Evolutionary conservation across 1,140 invertebrate species (phyloP).

Genomic region (Drosophila tsacasi): DNA sequence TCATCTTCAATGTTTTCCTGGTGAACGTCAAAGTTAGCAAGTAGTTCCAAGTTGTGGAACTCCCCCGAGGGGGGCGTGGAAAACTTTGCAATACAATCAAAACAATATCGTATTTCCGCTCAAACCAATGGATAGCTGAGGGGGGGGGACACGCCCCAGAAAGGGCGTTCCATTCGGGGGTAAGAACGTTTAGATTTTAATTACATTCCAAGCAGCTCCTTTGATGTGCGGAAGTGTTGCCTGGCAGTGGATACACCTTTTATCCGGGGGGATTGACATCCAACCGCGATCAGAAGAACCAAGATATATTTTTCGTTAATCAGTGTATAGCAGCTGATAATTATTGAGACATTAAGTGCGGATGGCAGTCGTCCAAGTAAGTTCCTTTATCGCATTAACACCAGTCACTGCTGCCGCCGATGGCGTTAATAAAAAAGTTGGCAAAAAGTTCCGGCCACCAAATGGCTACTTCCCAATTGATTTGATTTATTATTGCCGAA

Average conservation of each 20-base stretch:
- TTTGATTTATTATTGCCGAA: constrained; percentile 18
- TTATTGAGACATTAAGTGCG: constrained; percentile 7
- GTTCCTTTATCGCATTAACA: constrained; percentile 35
- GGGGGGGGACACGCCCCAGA: not conserved
- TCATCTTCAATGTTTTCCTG: constrained; percentile 65
- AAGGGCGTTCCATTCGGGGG: not conserved
- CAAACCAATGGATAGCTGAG: not conserved
- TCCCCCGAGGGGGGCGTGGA: not conserved
- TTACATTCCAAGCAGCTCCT: constrained; percentile 16
- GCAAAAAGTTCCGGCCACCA: constrained; percentile 33
- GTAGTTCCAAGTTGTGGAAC: not conserved
- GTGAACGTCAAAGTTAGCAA: constrained; percentile 62
- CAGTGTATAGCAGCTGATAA: constrained; percentile 23
- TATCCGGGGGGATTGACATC: constrained; percentile 14
- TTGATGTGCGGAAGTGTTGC: constrained; percentile 36
- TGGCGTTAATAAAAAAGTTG: constrained; percentile 31
- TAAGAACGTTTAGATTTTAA: constrained; percentile 14
- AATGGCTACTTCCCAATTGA: constrained; percentile 34
- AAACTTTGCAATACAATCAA: constrained; percentile 47
- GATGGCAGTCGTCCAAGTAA: not conserved
- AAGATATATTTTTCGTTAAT: constrained; percentile 20
- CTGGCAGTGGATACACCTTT: not conserved
- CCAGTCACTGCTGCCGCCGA: constrained; percentile 28
- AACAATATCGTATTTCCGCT: constrained; percentile 37
- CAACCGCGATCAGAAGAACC: not conserved